Evolutionary conservation across 30 jellyfish, hydroid and myxozoan species (phyloP).

Genomic region (Clytia hemisphaerica): DNA sequence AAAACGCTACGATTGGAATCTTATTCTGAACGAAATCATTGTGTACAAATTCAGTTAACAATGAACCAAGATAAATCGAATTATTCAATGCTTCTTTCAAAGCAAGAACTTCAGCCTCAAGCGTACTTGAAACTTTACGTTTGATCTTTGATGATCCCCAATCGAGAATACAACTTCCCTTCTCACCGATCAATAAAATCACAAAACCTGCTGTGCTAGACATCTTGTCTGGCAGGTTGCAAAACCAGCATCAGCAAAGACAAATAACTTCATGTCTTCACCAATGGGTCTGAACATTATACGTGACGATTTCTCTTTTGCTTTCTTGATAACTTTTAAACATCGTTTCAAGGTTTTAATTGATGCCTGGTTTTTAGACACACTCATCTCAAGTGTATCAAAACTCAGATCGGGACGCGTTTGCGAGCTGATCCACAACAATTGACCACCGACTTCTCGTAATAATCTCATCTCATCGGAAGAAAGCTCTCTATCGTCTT

Average conservation of each 20-base stretch:
- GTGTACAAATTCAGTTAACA: not conserved
- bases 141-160: conserved; percentile 12
- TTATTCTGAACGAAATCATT: conserved; percentile 6
- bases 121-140: conserved; percentile 8
- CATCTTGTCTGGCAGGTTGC: conserved; percentile 8
- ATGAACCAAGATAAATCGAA: not conserved
- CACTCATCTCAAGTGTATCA: conserved; percentile 1
- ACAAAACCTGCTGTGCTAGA: conserved; percentile 6
- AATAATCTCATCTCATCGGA: not conserved
- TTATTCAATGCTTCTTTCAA: conserved; percentile 10
- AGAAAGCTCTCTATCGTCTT: not conserved
- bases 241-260: not conserved
- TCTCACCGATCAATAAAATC: conserved; percentile 2
- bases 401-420: conserved; percentile 29
- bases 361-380: conserved; percentile 5
- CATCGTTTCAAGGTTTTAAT: not conserved
- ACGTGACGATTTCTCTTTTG: not conserved
- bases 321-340: not conserved
- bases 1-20: not conserved
- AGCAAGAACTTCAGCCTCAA: conserved; percentile 10
- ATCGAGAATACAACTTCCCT: not conserved
- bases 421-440: conserved; percentile 24
- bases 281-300: not conserved
- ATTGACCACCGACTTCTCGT: not conserved
- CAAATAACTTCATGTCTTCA: not conserved